Conservation (phyloP, 2,113 vertebrate genomes). For the Zingel zingel region DNA sequence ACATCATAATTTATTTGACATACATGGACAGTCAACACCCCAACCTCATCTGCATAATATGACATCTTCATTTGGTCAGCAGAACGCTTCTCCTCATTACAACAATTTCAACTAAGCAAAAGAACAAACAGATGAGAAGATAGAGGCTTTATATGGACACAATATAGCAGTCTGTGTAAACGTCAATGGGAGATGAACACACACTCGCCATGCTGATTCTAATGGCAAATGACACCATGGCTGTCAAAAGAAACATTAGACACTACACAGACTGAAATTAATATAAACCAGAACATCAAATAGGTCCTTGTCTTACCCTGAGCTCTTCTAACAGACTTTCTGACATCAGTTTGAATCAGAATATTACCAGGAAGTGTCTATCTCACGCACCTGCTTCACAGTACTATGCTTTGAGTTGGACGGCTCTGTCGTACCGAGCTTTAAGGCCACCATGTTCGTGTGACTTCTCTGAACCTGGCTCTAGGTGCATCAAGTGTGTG, state of each 20-base stretch:
- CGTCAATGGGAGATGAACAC: constrained; percentile 15
- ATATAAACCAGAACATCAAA: constrained; percentile 50
- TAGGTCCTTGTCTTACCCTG: constrained; percentile 75
- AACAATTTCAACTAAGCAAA: constrained; percentile 21
- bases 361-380: constrained; percentile 35
- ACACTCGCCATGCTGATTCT: constrained; percentile 20
- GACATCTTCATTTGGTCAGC: constrained; percentile 39
- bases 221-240: neutral
- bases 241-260: constrained; percentile 21
- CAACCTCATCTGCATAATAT: constrained; percentile 42
- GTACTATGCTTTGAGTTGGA: constrained; percentile 39
- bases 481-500: constrained; percentile 28
- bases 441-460: constrained; percentile 69
- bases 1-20: constrained; percentile 74
- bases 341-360: constrained; percentile 56
- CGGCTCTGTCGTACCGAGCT: constrained; percentile 54
- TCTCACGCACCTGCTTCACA: constrained; percentile 42
- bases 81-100: constrained; percentile 20
- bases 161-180: constrained; percentile 37
- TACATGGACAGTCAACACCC: constrained; percentile 49
- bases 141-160: constrained; percentile 13
- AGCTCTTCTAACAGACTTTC: constrained; percentile 66
- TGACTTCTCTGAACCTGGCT: constrained; percentile 53
- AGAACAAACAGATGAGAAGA: constrained; percentile 28
- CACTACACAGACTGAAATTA: constrained; percentile 46